phyloP scores from a whole-genome alignment of 2,797 vertebrate species.

The Tenualosa ilisha region DNA sequence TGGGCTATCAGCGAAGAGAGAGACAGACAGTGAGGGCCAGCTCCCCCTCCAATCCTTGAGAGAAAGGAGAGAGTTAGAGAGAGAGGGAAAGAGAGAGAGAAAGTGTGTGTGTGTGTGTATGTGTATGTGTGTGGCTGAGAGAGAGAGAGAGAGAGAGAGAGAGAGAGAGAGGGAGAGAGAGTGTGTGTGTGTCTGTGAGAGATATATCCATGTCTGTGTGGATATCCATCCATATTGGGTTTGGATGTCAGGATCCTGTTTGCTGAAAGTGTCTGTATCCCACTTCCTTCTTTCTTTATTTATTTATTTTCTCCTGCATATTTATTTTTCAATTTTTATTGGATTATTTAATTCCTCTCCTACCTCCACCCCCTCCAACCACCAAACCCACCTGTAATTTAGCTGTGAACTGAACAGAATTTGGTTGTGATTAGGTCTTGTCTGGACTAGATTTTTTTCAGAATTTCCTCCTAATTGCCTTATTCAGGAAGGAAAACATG shows the following conservation, averaged over 20 bases:
- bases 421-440: background rate
- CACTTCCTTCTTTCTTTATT: background rate
- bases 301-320: background rate
- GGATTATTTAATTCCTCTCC: background rate
- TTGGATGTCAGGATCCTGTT: background rate
- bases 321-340: background rate
- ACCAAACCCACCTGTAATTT: background rate
- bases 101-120: background rate
- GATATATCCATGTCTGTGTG: constrained; percentile 27
- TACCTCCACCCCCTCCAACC: background rate
- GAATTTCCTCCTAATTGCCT: background rate
- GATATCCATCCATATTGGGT: constrained; percentile 35
- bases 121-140: background rate
- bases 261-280: background rate
- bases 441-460: background rate
- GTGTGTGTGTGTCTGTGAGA: background rate
- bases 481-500: background rate
- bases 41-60: constrained; percentile 28
- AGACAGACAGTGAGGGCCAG: constrained; percentile 50
- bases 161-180: background rate
- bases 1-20: constrained; percentile 49
- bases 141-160: background rate
- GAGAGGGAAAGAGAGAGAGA: constrained; percentile 34
- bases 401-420: background rate
- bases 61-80: constrained; percentile 41